Evolutionary conservation across 2,113 vertebrate species (phyloP).

Genomic region (Heterochromis multidens): DNA sequence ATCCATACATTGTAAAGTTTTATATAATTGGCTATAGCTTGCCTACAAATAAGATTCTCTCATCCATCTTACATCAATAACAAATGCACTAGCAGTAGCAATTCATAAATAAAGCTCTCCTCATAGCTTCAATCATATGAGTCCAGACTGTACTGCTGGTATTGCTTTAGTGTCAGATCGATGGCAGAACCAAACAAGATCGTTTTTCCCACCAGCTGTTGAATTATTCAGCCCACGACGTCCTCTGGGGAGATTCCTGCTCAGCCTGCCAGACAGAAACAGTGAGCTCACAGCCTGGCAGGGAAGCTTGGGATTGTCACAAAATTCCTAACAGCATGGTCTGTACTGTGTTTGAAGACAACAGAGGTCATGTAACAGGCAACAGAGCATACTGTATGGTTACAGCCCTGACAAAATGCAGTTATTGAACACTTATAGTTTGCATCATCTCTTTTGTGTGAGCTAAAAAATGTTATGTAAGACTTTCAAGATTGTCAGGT

Average conservation of each 20-base stretch:
- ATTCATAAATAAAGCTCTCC: conserved; percentile 19
- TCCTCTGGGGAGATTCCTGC: conserved; percentile 57
- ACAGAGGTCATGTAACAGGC: conserved; percentile 9
- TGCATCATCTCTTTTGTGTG: background rate
- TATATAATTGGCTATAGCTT: background rate
- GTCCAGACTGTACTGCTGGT: conserved; percentile 28
- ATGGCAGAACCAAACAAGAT: conserved; percentile 55
- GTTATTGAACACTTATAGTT: background rate
- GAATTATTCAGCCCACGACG: conserved; percentile 66
- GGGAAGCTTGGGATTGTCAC: conserved; percentile 30
- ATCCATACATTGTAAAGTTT: background rate
- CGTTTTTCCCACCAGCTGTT: conserved; percentile 68
- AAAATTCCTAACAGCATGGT: conserved; percentile 24
- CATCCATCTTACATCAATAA: background rate
- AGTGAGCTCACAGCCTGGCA: conserved; percentile 15
- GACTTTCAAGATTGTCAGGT: background rate
- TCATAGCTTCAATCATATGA: background rate
- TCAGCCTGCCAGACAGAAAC: conserved; percentile 40
- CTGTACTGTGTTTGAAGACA: background rate
- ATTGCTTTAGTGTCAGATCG: conserved; percentile 42
- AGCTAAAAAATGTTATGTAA: background rate
- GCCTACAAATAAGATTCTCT: background rate
- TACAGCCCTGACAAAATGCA: background rate
- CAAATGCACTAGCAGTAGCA: background rate
- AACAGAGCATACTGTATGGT: background rate